Conservation (phyloP, 2,113 vertebrate species). For the Otis tarda region DNA sequence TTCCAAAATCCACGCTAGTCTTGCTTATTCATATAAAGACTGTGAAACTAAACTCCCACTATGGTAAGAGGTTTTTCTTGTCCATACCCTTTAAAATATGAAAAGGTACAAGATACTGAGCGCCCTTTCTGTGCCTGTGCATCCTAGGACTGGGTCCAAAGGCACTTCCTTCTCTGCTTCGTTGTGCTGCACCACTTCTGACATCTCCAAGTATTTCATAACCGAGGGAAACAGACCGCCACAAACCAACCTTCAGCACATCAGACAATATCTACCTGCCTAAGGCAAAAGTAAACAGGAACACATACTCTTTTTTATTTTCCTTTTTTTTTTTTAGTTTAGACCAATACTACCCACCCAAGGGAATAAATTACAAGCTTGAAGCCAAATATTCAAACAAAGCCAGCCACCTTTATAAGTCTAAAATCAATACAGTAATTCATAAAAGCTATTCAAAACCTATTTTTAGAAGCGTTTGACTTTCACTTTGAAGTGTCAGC, state of each 20-base stretch:
- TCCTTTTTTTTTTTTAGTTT: not conserved
- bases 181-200: not conserved
- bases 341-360: not conserved
- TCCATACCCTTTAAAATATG: not conserved
- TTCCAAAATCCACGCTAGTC: constrained; percentile 8
- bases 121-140: not conserved
- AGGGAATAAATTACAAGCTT: not conserved
- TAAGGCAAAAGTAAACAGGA: not conserved
- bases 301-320: fast-evolving
- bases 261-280: not conserved
- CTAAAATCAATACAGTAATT: not conserved
- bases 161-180: not conserved
- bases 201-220: not conserved
- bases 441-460: not conserved
- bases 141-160: not conserved
- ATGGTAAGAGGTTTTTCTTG: not conserved
- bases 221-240: not conserved
- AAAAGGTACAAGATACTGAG: not conserved
- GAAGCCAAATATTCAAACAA: not conserved
- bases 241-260: not conserved
- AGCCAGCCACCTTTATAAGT: not conserved
- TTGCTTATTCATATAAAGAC: not conserved
- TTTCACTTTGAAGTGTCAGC: not conserved
- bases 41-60: not conserved
- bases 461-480: not conserved